Percentiles rank a stretch among this genome's conserved stretches.
Evolutionary conservation across 2,888 invertebrate species (phyloP).

Genomic region (Apocheima hispidaria): DNA sequence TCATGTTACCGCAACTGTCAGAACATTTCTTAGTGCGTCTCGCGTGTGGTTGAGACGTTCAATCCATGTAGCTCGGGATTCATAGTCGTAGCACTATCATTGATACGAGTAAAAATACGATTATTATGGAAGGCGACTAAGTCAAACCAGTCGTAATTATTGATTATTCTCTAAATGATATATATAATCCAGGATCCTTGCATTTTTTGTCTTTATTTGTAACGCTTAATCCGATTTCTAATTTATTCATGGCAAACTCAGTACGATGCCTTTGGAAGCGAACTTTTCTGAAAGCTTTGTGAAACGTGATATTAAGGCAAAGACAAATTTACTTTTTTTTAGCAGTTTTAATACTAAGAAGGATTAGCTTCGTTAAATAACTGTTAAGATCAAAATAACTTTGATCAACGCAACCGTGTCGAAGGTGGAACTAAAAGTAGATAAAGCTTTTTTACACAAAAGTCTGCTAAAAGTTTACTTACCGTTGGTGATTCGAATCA

Average conservation of each 20-base stretch:
- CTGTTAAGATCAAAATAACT: background rate
- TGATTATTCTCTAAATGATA: no score
- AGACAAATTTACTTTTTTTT: background rate
- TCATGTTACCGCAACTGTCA: no score
- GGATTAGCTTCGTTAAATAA: background rate
- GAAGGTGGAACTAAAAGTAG: background rate
- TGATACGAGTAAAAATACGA: no score
- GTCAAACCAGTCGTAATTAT: no score
- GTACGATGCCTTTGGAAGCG: background rate
- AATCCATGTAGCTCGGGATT: no score
- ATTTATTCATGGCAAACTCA: background rate
- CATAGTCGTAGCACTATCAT: no score
- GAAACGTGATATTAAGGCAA: slow-evolving; percentile 7
- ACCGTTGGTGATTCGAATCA: slow-evolving; percentile 43
- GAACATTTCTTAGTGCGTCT: no score
- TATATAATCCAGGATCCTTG: no score
- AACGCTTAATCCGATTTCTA: background rate
- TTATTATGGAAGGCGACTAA: no score
- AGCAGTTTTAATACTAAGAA: background rate
- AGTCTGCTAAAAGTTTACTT: background rate
- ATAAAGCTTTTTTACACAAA: background rate
- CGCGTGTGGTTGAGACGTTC: no score
- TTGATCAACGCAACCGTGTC: background rate
- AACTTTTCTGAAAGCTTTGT: slow-evolving; percentile 13
- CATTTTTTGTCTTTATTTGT: no score